These are phyloP conservation scores for Circaetus gallicus DNA, from an alignment of 2,113 vertebrate genomes.

Conservation along the genomic window DNA sequence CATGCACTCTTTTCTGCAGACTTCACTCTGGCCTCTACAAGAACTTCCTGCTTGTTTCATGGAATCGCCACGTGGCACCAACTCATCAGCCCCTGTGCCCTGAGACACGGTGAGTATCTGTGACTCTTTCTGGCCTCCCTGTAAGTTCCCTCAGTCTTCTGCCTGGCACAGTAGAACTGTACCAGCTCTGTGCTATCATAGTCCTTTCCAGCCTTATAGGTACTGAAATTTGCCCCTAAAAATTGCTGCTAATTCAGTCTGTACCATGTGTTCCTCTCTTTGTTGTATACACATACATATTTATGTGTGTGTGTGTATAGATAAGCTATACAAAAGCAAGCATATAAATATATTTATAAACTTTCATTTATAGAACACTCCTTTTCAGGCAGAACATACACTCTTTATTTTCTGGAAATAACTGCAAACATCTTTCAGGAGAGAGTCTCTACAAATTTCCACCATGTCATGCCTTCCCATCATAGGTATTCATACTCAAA, in stretches of 20 bases:
- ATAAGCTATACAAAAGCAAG: not conserved
- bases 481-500: not conserved
- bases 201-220: not conserved
- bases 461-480: not conserved
- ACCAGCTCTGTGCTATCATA: not conserved
- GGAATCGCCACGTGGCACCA: not conserved
- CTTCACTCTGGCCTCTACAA: not conserved
- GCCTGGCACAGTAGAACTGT: not conserved
- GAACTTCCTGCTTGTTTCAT: not conserved
- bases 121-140: not conserved
- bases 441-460: not conserved
- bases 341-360: not conserved
- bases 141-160: not conserved
- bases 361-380: not conserved
- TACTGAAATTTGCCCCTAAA: not conserved
- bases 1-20: not conserved
- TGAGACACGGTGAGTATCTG: not conserved
- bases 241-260: not conserved
- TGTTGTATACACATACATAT: not conserved
- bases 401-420: not conserved
- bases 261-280: not conserved
- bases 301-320: not conserved
- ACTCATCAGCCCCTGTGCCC: not conserved
- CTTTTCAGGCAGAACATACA: not conserved
- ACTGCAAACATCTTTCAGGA: not conserved